Base-by-base conservation (phyloP, 2,113 vertebrate species). In the Phrynosoma platyrhinos region DNA sequence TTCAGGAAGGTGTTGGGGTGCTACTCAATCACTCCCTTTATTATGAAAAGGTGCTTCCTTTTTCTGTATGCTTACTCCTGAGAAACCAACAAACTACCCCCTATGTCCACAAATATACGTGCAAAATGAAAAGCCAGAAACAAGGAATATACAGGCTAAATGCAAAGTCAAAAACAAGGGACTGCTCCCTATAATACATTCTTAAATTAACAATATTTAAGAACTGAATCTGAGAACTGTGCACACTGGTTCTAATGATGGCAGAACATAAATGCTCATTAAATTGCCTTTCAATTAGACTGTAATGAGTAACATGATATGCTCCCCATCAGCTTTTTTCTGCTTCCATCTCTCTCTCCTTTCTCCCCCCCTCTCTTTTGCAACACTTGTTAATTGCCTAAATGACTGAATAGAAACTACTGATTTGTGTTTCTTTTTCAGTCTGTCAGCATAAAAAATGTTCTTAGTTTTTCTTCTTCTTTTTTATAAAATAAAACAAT, bases 391-490 rank as follows among this genome's bases (percentile, higher is more conserved):
- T 90, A 93, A 92, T 91, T 91, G 88, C 32, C 79, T 93, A 89
- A 86, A 85, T 81, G 87, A 88, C 81, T n/a, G 55, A 84, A 74
- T 86, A 80, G 32, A 88, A 90, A 92, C 66, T 53, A 91, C 25
- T 0, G 20, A 9, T 93, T 86, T 91, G 16, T 68, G 71, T 5
- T 87, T 89, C 42, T 91, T 62, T 62, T 18, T 91, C 52, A 69
- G 53, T 76, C 85, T 93, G 89, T 86, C 93, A 92, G 81, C 71
- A 88, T 84, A 92, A 91, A 79, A 90, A 91, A 90, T 71, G 25
- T 90, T 93, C 82, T 42, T 32, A 69, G 76, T 36, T 20, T 83
- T 88, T 89, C 90, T 58, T 16, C 14, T 12, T 58, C 10, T 58
- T 58, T 58, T 58, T 58, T 62, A 62, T 2, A 77, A 83, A 82